Percentiles rank a stretch among this genome's conserved stretches.
Conservation (phyloP, 2,113 vertebrate genomes). For the Aegithalos caudatus region DNA sequence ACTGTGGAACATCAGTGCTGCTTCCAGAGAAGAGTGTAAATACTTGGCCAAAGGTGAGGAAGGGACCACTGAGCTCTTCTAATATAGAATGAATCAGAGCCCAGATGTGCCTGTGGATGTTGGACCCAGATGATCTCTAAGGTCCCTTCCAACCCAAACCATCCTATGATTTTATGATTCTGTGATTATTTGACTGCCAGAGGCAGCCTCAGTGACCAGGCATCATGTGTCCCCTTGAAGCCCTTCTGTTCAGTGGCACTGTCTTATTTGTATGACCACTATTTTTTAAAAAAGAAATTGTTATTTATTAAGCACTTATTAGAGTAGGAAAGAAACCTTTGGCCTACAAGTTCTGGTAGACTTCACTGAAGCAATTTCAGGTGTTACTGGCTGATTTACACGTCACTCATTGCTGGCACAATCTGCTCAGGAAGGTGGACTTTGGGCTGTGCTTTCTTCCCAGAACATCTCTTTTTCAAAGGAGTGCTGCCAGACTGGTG, state of each 20-base stretch:
- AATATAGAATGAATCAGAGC: not conserved
- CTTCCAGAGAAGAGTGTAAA: not conserved
- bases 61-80: not conserved
- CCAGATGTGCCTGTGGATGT: not conserved
- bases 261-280: not conserved
- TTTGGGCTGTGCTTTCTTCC: not conserved
- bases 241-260: not conserved
- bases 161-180: not conserved
- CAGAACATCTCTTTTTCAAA: not conserved
- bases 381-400: not conserved
- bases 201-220: not conserved
- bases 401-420: not conserved
- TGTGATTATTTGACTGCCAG: not conserved
- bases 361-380: not conserved
- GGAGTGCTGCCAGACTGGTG: not conserved
- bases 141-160: not conserved
- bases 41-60: not conserved
- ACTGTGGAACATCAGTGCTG: not conserved
- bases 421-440: not conserved
- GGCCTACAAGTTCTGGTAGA: not conserved
- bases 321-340: not conserved
- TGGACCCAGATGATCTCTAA: not conserved
- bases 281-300: not conserved
- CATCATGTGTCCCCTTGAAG: not conserved
- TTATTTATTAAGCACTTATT: not conserved